These are phyloP conservation scores for Hydrocynus forskahlii DNA, from an alignment of 2,797 vertebrate species.

Conservation along the genomic window DNA sequence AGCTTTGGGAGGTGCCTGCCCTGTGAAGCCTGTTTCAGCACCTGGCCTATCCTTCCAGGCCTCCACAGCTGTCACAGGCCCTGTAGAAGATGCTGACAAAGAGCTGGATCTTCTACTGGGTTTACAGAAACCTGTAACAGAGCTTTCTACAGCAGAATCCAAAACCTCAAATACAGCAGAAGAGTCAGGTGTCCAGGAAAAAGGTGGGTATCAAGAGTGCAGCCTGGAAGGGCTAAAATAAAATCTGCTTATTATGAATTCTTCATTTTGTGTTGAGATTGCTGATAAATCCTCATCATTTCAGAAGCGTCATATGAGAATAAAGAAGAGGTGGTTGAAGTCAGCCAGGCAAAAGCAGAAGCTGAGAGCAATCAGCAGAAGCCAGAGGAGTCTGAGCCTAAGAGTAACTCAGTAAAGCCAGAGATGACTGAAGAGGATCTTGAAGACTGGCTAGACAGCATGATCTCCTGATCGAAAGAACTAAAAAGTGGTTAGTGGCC, in stretches of 20 bases:
- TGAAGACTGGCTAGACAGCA: slow-evolving; percentile 96
- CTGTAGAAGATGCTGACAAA: slow-evolving; percentile 78
- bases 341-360: slow-evolving; percentile 9
- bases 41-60: slow-evolving; percentile 17
- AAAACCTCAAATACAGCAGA: slow-evolving; percentile 15
- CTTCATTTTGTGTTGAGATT: background rate
- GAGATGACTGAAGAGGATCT: slow-evolving; percentile 84
- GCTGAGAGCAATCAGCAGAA: slow-evolving; percentile 37
- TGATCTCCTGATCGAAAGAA: slow-evolving; percentile 82
- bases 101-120: slow-evolving; percentile 88
- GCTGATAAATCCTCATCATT: background rate
- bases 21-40: slow-evolving; percentile 8
- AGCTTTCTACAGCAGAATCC: slow-evolving; percentile 26
- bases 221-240: background rate
- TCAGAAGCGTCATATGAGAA: slow-evolving; percentile 49
- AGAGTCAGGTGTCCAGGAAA: background rate
- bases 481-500: background rate
- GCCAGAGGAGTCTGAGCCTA: slow-evolving; percentile 29
- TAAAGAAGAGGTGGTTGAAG: background rate
- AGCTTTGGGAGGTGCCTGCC: slow-evolving; percentile 8
- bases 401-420: slow-evolving; percentile 56
- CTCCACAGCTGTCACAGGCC: slow-evolving; percentile 8
- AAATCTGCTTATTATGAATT: background rate
- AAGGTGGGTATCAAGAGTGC: slow-evolving; percentile 48
- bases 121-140: slow-evolving; percentile 75